phyloP scores from a whole-genome alignment of 1,140 invertebrate species.

The Leptoteleia sp. region DNA sequence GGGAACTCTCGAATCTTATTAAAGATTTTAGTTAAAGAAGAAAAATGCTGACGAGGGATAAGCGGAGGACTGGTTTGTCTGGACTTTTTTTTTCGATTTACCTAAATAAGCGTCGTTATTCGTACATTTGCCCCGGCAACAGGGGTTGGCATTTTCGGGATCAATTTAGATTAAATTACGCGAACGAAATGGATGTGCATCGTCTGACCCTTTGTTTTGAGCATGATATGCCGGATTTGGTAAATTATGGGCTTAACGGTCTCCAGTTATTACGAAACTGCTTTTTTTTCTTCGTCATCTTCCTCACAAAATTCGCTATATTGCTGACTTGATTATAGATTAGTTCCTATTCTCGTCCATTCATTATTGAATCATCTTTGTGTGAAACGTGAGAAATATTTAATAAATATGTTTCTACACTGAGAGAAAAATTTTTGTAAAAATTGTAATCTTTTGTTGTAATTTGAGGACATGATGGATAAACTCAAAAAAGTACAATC shows the following conservation, averaged over 20 bases:
- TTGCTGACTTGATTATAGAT: constrained; percentile 4
- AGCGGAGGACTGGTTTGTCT: constrained; percentile 26
- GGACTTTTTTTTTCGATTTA: constrained; percentile 12
- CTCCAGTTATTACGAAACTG: constrained; percentile 7
- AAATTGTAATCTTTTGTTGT: no score
- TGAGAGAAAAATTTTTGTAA: no score
- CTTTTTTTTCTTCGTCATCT: no score
- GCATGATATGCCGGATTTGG: constrained; percentile 22
- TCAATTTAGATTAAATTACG: constrained; percentile 48
- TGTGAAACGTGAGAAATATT: no score
- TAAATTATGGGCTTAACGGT: constrained; percentile 26
- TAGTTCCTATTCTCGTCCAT: no score
- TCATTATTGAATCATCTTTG: no score
- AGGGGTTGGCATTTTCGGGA: constrained; percentile 12
- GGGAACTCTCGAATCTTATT: constrained; percentile 11
- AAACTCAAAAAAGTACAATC: no score
- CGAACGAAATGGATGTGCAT: constrained; percentile 23
- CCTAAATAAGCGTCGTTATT: constrained; percentile 18
- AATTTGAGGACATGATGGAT: no score
- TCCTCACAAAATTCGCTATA: neutral
- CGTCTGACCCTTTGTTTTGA: constrained; percentile 17
- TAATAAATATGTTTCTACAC: no score
- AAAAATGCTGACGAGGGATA: constrained; percentile 4
- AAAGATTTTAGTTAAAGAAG: neutral
- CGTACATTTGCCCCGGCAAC: constrained; percentile 17